These are phyloP conservation scores for Corythornis madagascariensis DNA, from an alignment of 2,113 vertebrate genomes.

Conservation along the genomic window DNA sequence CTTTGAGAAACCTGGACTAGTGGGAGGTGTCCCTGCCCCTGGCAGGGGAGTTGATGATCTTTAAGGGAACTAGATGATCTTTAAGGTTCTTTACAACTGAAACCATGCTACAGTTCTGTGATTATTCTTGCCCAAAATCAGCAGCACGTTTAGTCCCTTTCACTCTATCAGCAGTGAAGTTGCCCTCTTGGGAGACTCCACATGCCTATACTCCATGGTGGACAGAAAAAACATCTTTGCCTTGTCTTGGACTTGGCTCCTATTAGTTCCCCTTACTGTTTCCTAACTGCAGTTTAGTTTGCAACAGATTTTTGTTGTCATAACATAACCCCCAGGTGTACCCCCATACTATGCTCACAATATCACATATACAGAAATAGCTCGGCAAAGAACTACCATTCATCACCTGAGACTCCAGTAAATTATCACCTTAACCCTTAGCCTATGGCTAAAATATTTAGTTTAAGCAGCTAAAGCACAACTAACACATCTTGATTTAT, in stretches of 20 bases:
- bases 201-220: accelerated
- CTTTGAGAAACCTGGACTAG: no score
- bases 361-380: neutral
- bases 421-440: neutral
- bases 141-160: neutral
- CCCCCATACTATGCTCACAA: neutral
- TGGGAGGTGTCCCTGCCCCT: no score
- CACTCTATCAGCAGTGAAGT: neutral
- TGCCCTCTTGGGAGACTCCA: neutral
- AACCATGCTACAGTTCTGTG: no score
- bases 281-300: neutral
- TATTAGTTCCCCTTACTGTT: neutral
- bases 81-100: no score
- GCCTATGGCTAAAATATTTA: no score
- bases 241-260: neutral
- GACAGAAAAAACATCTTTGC: neutral
- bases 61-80: no score
- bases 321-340: neutral
- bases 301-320: neutral
- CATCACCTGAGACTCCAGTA: neutral
- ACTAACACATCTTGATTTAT: neutral
- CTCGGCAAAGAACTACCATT: neutral
- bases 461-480: neutral
- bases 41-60: no score
- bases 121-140: neutral